These are phyloP conservation scores for Fistularia commersonii DNA, from an alignment of 2,797 vertebrate species.

Conservation along the genomic window DNA sequence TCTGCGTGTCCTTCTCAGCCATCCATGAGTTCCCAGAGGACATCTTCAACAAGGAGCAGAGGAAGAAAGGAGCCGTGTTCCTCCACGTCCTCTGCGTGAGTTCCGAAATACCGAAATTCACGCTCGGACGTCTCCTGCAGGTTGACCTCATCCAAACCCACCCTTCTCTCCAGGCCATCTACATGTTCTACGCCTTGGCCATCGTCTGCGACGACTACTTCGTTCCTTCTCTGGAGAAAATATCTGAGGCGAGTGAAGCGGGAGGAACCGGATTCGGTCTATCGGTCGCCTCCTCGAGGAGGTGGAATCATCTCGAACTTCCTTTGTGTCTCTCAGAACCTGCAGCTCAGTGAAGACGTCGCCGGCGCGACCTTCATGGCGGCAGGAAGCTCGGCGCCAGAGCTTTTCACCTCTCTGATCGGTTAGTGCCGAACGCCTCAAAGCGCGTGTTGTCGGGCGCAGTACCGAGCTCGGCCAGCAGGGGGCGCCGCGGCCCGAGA, in stretches of 20 bases:
- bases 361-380: constrained; percentile 82
- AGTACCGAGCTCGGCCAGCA: too few species aligned
- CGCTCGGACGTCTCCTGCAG: too few species aligned
- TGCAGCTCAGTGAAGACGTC: constrained; percentile 80
- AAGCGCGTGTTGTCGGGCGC: too few species aligned
- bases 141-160: too few species aligned
- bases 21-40: constrained; percentile 80
- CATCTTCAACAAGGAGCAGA: constrained; percentile 77
- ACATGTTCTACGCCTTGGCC: constrained; percentile 82
- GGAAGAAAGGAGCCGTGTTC: constrained; percentile 71
- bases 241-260: constrained; percentile 72
- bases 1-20: constrained; percentile 45
- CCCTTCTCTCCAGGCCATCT: constrained; percentile 76
- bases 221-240: constrained; percentile 80
- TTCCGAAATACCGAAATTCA: constrained; percentile 13
- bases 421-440: constrained; percentile 54
- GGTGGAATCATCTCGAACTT: background rate
- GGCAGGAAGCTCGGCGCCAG: constrained; percentile 80
- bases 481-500: too few species aligned
- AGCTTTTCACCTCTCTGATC: constrained; percentile 81
- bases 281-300: background rate
- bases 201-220: constrained; percentile 83
- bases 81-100: constrained; percentile 79
- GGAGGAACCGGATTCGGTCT: background rate
- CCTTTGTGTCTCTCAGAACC: constrained; percentile 58